Percentiles rank a stretch among this genome's conserved stretches.
phyloP scores from a whole-genome alignment of 2,113 vertebrate species.

The Ictalurus furcatus region DNA sequence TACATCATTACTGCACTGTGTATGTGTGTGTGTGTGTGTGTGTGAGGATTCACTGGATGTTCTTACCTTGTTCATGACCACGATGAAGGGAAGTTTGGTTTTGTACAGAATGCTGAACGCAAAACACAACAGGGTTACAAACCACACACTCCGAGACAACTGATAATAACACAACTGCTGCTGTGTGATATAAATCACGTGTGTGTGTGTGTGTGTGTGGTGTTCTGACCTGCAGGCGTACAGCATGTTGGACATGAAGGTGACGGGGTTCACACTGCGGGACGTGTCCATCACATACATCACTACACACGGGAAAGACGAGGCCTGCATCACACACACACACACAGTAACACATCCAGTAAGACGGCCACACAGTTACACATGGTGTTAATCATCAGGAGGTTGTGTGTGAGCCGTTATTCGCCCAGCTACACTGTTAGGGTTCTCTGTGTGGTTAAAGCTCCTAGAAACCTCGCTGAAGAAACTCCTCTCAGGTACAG shows the following conservation, averaged over 20 bases:
- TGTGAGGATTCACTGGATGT: not conserved
- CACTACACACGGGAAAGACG: constrained; percentile 90
- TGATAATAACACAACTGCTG: not conserved
- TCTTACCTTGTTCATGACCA: constrained; percentile 96
- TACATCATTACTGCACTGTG: no score
- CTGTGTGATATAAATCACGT: not conserved
- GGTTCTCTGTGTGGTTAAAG: not conserved
- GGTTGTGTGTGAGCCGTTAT: not conserved
- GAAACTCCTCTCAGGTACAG: not conserved
- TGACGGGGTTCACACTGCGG: constrained; percentile 91
- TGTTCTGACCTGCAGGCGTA: constrained; percentile 92
- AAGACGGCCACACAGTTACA: not conserved
- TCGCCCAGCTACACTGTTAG: not conserved
- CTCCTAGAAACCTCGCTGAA: not conserved
- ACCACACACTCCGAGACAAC: not conserved
- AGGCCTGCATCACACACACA: constrained; percentile 75
- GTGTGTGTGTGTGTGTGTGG: no score
- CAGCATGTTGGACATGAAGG: constrained; percentile 99
- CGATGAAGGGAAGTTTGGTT: constrained; percentile 95
- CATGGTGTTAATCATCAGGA: not conserved
- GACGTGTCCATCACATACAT: constrained; percentile 98
- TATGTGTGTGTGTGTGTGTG: no score
- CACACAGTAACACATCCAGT: not conserved
- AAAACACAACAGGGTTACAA: not conserved
- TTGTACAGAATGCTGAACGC: constrained; percentile 92